Conservation (phyloP, 2,797 vertebrate species). For the Sebastes wilsoni region DNA sequence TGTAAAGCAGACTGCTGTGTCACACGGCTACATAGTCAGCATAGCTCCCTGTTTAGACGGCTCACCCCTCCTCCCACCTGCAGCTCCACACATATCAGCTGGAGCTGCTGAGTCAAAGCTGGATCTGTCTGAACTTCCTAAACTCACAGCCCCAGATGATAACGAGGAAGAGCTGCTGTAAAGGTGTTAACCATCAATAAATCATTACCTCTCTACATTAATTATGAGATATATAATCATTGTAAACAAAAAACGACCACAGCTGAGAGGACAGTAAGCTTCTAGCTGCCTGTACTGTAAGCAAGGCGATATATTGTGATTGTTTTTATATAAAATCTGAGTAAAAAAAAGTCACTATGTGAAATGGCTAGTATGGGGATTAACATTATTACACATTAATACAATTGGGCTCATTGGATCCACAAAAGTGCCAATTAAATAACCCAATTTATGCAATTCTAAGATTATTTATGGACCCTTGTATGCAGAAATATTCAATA, state of each 20-base stretch:
- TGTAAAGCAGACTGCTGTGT: constrained; percentile 70
- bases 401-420: no score
- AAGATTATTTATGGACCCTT: no score
- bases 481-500: no score
- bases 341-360: no score
- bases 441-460: no score
- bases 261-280: not conserved
- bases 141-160: constrained; percentile 8
- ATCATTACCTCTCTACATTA: not conserved
- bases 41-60: constrained; percentile 69
- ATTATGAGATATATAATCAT: not conserved
- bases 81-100: constrained; percentile 23
- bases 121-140: constrained; percentile 14
- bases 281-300: not conserved
- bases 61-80: constrained; percentile 15
- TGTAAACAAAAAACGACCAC: not conserved
- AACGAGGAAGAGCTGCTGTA: not conserved
- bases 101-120: constrained; percentile 62
- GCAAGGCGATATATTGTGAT: no score
- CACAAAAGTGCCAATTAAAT: no score
- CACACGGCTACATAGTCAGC: constrained; percentile 68
- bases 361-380: no score
- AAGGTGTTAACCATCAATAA: not conserved
- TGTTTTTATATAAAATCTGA: no score
- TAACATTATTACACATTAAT: no score